Evolutionary conservation across 2,797 vertebrate genomes (phyloP).

Genomic region (Anguilla pacifica): DNA sequence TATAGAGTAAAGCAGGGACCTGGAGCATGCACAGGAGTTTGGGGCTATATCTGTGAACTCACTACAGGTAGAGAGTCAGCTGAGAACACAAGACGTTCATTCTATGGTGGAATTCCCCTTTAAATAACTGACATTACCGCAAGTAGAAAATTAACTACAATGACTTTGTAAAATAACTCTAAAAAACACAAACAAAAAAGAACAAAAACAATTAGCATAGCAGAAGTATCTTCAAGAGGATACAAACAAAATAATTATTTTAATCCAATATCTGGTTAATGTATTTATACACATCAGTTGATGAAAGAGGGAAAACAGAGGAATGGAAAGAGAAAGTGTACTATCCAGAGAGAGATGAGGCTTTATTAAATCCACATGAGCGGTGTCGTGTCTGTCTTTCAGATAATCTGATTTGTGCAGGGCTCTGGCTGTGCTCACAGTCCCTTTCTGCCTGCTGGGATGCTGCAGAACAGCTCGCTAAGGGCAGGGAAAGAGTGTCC

Average conservation of each 20-base stretch:
- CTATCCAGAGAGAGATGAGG: not conserved
- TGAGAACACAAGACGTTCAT: not conserved
- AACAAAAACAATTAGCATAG: not conserved
- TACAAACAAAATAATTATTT: conserved; percentile 28
- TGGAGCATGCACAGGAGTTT: too few species aligned
- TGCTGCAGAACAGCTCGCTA: conserved; percentile 56
- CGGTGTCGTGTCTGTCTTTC: conserved; percentile 64
- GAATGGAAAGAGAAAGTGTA: not conserved
- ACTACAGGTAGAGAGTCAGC: too few species aligned
- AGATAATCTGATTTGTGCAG: conserved; percentile 66
- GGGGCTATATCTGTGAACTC: too few species aligned
- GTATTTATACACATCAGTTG: conserved; percentile 41
- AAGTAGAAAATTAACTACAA: not conserved
- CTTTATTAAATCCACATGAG: conserved; percentile 52
- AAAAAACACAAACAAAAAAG: not conserved
- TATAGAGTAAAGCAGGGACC: too few species aligned
- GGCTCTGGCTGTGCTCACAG: conserved; percentile 35
- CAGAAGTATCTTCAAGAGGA: not conserved
- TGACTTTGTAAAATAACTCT: not conserved
- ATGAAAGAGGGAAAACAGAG: conserved; percentile 34
- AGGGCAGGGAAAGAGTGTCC: conserved; percentile 63
- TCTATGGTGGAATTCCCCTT: too few species aligned
- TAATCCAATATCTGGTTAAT: conserved; percentile 46
- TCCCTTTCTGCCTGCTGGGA: conserved; percentile 59
- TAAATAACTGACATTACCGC: not conserved